Evolutionary conservation across 2,888 invertebrate genomes (phyloP).

Genomic region (Asteroscopus sphinx): DNA sequence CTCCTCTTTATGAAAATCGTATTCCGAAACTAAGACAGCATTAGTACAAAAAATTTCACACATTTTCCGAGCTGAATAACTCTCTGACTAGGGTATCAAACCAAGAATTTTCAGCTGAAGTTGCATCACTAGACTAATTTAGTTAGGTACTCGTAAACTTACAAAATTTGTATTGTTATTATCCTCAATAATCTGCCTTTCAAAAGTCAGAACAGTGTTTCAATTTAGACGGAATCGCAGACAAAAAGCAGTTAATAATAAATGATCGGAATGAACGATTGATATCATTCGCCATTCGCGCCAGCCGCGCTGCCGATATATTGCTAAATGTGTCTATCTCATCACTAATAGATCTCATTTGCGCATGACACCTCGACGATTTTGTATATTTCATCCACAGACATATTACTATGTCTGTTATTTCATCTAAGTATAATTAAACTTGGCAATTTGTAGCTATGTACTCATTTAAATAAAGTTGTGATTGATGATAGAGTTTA

Average conservation of each 20-base stretch:
- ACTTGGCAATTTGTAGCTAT: constrained; percentile 21
- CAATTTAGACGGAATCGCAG: constrained; percentile 32
- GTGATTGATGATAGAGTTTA: constrained; percentile 35
- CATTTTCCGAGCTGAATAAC: no score
- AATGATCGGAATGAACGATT: constrained; percentile 44
- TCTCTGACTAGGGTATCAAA: no score
- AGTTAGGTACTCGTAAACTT: no score
- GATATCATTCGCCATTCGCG: constrained; percentile 33
- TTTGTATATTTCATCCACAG: constrained; percentile 35
- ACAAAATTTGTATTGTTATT: no score
- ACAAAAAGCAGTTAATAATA: constrained; percentile 48
- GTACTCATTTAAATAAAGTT: constrained; percentile 35
- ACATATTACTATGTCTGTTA: no score
- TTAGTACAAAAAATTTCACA: no score
- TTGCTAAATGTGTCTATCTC: constrained; percentile 54
- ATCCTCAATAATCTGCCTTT: background rate
- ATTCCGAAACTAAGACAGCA: no score
- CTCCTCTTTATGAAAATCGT: no score
- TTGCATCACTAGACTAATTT: no score
- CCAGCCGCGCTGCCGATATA: constrained; percentile 42
- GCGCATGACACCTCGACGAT: constrained; percentile 36
- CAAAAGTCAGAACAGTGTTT: constrained; percentile 19
- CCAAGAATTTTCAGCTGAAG: no score
- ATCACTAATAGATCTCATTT: constrained; percentile 57
- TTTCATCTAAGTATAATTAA: constrained; percentile 24